Evolutionary conservation across 2,797 vertebrate genomes (phyloP).

Genomic region (Sebastes hubbsi): DNA sequence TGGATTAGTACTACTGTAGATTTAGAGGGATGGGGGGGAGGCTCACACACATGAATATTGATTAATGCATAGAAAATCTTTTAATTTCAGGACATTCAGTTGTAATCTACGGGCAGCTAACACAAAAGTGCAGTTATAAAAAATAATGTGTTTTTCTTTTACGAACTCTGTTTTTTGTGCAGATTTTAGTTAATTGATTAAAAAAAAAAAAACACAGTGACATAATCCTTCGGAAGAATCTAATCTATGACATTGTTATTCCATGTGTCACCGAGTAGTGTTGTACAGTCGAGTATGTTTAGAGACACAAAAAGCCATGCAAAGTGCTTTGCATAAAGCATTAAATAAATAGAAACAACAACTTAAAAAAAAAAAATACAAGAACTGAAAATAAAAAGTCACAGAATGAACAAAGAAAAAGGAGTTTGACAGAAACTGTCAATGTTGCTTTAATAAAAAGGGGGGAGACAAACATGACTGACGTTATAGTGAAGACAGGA

Average conservation of each 20-base stretch:
- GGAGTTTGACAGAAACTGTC: background rate
- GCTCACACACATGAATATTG: background rate
- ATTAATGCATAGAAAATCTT: background rate
- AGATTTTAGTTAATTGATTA: background rate
- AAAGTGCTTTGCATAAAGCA: background rate
- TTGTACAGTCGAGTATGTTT: background rate
- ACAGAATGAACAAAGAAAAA: background rate
- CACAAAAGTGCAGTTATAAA: background rate
- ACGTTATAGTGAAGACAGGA: background rate
- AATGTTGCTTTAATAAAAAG: background rate
- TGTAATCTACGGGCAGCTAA: background rate
- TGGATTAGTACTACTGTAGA: slow-evolving; percentile 47
- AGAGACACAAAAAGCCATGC: background rate
- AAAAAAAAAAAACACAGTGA: background rate
- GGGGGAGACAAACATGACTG: background rate
- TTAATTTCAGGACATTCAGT: background rate
- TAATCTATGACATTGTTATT: background rate
- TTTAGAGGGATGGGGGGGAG: background rate
- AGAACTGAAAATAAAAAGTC: background rate
- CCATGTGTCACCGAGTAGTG: background rate
- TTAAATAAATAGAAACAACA: background rate
- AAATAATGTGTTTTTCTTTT: background rate
- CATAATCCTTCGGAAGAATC: background rate
- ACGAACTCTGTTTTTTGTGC: background rate
- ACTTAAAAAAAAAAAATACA: background rate